A percentile compares a stretch with the other conserved stretches of the same genome.
Evolutionary conservation across 1,140 invertebrate species (phyloP).

Genomic region (Monomorium pharaonis): DNA sequence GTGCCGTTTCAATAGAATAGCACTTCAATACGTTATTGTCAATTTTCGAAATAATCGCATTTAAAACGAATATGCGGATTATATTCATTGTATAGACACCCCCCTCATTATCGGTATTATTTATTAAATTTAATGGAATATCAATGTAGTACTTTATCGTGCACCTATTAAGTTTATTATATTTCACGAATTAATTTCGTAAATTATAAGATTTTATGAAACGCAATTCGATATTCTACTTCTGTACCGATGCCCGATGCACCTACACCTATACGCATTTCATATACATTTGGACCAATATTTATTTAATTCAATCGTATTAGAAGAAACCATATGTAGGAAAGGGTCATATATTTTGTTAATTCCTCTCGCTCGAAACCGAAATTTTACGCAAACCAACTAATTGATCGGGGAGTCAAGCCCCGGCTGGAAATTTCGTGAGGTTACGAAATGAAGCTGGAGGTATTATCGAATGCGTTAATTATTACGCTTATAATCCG

Average conservation of each 20-base stretch:
- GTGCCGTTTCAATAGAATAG: conserved; percentile 17
- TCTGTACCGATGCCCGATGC: background rate
- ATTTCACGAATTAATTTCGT: conserved; percentile 17
- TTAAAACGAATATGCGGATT: conserved; percentile 13
- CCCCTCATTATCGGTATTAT: conserved; percentile 6
- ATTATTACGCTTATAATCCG: conserved; percentile 53
- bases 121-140: conserved; percentile 23
- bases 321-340: conserved; percentile 31
- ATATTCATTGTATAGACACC: background rate
- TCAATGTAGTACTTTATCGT: background rate
- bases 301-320: background rate
- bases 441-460: conserved; percentile 44
- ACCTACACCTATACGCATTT: background rate
- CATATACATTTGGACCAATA: background rate
- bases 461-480: conserved; percentile 56
- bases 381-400: conserved; percentile 33
- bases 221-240: background rate
- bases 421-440: conserved; percentile 22
- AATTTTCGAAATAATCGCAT: conserved; percentile 29
- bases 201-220: conserved; percentile 25
- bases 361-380: conserved; percentile 17
- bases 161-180: conserved; percentile 14
- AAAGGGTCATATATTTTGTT: background rate
- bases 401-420: conserved; percentile 24
- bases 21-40: conserved; percentile 30